Evolutionary conservation across 2,113 vertebrate genomes (phyloP), one percentile per base, ranked within the genome.

Genomic region (Macrotis lagotis): DNA sequence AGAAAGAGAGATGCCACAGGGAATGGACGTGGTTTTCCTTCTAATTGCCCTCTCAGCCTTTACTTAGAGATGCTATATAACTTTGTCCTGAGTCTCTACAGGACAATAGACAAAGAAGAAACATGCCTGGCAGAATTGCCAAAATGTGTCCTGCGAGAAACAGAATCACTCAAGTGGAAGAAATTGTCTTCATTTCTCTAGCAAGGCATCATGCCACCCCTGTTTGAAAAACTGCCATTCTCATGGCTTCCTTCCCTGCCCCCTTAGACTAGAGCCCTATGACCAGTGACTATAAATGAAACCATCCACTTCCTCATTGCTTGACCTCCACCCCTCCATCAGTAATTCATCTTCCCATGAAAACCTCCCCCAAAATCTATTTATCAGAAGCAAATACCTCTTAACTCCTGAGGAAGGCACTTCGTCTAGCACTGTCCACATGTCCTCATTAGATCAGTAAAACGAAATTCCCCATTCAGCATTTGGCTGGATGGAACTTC

Each of bases 1-100:
- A 50, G 52, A 97, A 90, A 96, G 96, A 93, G 91, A 1, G 24
- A 89, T 89, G 66, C 66, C 90, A 95, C 90, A 37, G 31, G 55
- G 49, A 52, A 95, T 28, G 91, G 92, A 53, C 92, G 47, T 52
- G 31, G 37, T 19, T 91, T 93, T 94, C 88, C 51, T 93, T 93
- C 51, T 93, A 92, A 51, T 25, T 50, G 48, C 24, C 91, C 47
- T 25, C 92, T 59, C 3, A 95, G 88, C 37, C 53, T 48, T 19
- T 91, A 91, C 51, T 52, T 8, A 53, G 51, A 31, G n/a, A 26
- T 91, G 51, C n/a, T 91, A 52, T 10, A 91, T 53, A 1, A 25
- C n/a, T 53, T 53, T 91, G 90, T 51, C 24, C 25, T 8, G 50
- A 7, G n/a, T 11, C 90, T 47, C 66, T 83, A 7, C 66, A 83